A percentile compares a stretch with the other conserved stretches of the same genome.
Evolutionary conservation across 2,113 vertebrate species (phyloP).

Genomic region (Plecotus auritus): DNA sequence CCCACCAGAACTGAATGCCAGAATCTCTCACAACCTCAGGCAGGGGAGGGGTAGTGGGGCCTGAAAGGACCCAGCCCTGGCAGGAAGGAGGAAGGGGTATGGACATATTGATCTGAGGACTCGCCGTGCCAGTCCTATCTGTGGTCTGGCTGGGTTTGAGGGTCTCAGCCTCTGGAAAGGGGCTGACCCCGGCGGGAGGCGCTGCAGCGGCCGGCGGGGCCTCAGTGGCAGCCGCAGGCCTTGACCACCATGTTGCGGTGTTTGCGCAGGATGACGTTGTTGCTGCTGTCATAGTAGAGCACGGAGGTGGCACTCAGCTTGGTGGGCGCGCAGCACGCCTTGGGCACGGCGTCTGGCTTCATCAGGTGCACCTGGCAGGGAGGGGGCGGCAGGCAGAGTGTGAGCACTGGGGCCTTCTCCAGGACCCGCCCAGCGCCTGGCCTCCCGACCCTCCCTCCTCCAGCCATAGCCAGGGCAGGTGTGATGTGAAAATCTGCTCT

Average conservation of each 20-base stretch:
- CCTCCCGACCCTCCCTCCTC: background rate
- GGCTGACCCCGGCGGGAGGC: background rate
- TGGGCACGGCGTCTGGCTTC: conserved; percentile 92
- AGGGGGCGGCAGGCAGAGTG: background rate
- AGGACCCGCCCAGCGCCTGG: background rate
- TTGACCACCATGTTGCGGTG: conserved; percentile 98
- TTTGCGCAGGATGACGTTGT: conserved; percentile 96
- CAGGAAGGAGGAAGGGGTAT: background rate
- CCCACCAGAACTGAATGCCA: background rate
- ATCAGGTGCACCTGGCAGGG: conserved; percentile 89
- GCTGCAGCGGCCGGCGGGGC: fast-evolving
- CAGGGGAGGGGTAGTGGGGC: background rate
- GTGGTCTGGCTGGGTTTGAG: background rate
- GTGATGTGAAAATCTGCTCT: background rate
- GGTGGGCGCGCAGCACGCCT: conserved; percentile 94
- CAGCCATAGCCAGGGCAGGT: background rate
- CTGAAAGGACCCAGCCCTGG: background rate
- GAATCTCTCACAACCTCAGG: background rate
- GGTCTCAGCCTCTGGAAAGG: background rate
- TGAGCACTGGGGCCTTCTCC: background rate
- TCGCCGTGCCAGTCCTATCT: background rate
- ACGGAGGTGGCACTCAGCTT: conserved; percentile 95
- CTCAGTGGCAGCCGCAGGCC: conserved; percentile 90
- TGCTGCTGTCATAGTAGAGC: conserved; percentile 95
- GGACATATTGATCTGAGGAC: background rate